A percentile compares a stretch with the other conserved stretches of the same genome.
Conservation (phyloP, 2,797 vertebrate genomes). For the Bovichtus diacanthus region DNA sequence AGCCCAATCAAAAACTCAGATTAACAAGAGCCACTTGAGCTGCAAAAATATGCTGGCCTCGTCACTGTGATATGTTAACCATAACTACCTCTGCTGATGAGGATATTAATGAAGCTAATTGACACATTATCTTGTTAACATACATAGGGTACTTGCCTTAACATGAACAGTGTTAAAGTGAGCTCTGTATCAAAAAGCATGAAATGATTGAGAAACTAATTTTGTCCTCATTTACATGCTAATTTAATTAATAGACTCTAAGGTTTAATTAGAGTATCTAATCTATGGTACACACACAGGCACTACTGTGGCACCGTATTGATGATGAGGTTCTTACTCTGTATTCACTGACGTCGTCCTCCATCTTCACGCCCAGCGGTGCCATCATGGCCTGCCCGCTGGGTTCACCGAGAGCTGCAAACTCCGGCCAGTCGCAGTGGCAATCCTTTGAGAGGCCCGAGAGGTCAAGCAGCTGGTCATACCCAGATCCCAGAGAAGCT, state of each 20-base stretch:
- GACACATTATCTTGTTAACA: conserved; percentile 19
- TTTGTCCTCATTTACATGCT: conserved; percentile 17
- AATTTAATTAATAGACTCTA: background rate
- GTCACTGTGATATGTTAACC: conserved; percentile 45
- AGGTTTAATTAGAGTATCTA: conserved; percentile 12
- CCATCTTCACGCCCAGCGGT: conserved; percentile 90
- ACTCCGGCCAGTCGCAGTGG: conserved; percentile 93
- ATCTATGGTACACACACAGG: background rate
- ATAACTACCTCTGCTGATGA: conserved; percentile 39
- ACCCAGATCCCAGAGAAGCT: conserved; percentile 84
- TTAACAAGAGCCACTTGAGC: conserved; percentile 47
- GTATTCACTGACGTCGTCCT: conserved; percentile 90
- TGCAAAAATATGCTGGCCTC: conserved; percentile 30
- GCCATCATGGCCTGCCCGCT: conserved; percentile 76
- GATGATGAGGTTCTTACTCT: conserved; percentile 79
- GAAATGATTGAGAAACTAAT: background rate
- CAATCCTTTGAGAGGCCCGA: conserved; percentile 88
- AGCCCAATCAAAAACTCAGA: conserved; percentile 44
- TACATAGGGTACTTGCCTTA: conserved; percentile 27
- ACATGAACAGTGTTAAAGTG: conserved; percentile 1
- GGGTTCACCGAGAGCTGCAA: conserved; percentile 88
- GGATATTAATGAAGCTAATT: conserved; percentile 51
- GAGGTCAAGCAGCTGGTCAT: conserved; percentile 91
- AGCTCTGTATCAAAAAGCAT: conserved; percentile 12
- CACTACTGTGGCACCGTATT: background rate